Base-by-base conservation (phyloP, 2,797 vertebrate species). In the Heterohyrax brucei region DNA sequence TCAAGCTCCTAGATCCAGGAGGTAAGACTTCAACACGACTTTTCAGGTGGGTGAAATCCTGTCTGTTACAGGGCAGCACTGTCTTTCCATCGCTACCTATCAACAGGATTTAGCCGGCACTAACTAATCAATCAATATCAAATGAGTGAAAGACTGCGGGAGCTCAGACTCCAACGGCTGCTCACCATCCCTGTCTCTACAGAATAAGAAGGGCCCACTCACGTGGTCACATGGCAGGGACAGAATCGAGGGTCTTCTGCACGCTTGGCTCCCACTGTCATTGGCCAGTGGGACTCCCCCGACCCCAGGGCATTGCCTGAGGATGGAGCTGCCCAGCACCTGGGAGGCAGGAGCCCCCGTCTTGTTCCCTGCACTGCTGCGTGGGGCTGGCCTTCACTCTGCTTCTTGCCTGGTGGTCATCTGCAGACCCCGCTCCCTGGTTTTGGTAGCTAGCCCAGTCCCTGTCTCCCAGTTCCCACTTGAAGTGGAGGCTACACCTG, bases 21-120 rank as follows among this genome's bases (percentile, higher is more conserved):
- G 53, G 13, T 56, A 56, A 16, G 53, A 56, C 53, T 56, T 56
- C 13, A 56, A 3, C 53, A 12, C 14, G 13, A 14, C 53, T 56
- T 56, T 56, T 56, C 18, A 56, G 53, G 53, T 39, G 53, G 13
- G 53, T 16, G 18, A 12, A 56, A 56, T 56, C 18, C 53, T 14
- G 18, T 56, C 53, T 16, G 18, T 56, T 14, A 56, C 14, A 56
- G 53, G 53, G 13, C 13, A 4, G 28, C 13, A 30, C 64, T 66
- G 2, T 83, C n/a, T 53, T 18, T 53, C 8, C 24, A 3, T 56
- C 12, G 10, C 46, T 56, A 12, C 44, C 4, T 44, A 2, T n/a
- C 13, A 1, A 62, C 21, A 44, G 21, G 1, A 1, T n/a, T 19
- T 5, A 0, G 2, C 19, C 8, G 3, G 9, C 16, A 0, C 8